These are phyloP conservation scores for Epinephelus lanceolatus DNA, from an alignment of 2,113 vertebrate genomes.

Conservation along the genomic window DNA sequence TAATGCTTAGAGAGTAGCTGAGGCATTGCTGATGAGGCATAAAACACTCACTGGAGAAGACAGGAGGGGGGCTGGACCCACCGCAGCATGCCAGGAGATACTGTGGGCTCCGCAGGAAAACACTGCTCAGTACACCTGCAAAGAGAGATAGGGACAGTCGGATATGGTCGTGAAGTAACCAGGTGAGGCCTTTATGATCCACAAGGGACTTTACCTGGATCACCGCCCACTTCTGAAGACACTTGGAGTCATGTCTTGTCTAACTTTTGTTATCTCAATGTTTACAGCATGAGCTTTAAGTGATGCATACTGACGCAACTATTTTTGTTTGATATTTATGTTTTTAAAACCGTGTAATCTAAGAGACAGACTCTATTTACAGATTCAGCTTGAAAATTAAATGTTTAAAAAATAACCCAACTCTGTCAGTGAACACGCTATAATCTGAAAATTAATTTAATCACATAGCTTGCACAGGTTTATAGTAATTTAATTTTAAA, in stretches of 20 bases:
- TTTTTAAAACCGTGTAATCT: neutral
- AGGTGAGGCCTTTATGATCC: constrained; percentile 15
- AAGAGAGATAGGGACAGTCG: constrained; percentile 80
- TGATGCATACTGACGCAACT: neutral
- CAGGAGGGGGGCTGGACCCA: constrained; percentile 92
- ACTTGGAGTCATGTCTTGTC: neutral
- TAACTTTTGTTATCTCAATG: neutral
- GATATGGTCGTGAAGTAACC: neutral
- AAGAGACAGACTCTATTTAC: neutral
- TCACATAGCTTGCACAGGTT: neutral
- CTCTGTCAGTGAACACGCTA: neutral
- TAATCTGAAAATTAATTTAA: neutral
- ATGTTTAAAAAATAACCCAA: neutral
- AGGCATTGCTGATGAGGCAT: constrained; percentile 96
- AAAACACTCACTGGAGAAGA: constrained; percentile 97
- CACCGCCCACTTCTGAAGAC: neutral
- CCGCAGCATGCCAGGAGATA: constrained; percentile 92
- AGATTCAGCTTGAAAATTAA: neutral
- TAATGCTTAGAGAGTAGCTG: constrained; percentile 91
- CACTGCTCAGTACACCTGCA: constrained; percentile 89
- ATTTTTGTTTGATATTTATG: constrained; percentile 1
- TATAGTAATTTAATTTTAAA: neutral
- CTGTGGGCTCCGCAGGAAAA: constrained; percentile 86
- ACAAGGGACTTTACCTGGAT: constrained; percentile 1
- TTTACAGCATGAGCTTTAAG: neutral